A percentile compares a stretch with the other conserved stretches of the same genome.
phyloP scores from a whole-genome alignment of 2,888 invertebrate species.

The Tinea pellionella region DNA sequence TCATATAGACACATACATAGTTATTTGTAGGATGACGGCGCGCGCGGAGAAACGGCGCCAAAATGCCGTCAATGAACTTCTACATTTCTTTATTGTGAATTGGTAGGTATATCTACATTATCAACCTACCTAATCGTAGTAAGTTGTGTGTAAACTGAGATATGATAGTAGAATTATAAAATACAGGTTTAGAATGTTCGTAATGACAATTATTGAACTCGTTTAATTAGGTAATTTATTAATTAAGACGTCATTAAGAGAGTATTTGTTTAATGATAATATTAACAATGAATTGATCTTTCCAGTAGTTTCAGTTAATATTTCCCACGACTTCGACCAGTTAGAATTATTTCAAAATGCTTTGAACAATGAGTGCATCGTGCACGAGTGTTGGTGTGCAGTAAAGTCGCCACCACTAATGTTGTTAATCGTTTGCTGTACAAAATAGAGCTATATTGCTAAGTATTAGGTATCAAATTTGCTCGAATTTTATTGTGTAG shows the following conservation, averaged over 20 bases:
- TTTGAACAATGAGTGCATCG: constrained; percentile 51
- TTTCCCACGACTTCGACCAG: constrained; percentile 46
- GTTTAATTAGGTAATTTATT: too few species aligned
- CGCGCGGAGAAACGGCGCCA: constrained; percentile 30
- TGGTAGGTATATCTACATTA: not conserved
- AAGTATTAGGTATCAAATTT: not conserved
- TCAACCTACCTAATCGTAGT: not conserved
- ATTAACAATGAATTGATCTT: not conserved
- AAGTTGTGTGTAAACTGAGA: not conserved
- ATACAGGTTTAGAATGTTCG: too few species aligned
- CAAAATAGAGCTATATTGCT: not conserved
- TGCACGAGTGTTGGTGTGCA: constrained; percentile 15
- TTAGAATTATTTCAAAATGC: constrained; percentile 55
- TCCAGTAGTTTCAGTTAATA: not conserved
- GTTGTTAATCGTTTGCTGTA: not conserved
- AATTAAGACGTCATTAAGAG: too few species aligned
- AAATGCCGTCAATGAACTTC: constrained; percentile 35
- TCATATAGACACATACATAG: not conserved
- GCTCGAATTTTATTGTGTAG: not conserved
- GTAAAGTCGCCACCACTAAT: not conserved
- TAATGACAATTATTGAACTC: too few species aligned
- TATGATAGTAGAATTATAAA: too few species aligned
- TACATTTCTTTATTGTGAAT: not conserved
- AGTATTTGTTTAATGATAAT: too few species aligned
- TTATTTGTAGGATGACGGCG: constrained; percentile 10